These are phyloP conservation scores for Acrocyrtus sp. DNA, from an alignment of 2,888 invertebrate species.

Conservation along the genomic window DNA sequence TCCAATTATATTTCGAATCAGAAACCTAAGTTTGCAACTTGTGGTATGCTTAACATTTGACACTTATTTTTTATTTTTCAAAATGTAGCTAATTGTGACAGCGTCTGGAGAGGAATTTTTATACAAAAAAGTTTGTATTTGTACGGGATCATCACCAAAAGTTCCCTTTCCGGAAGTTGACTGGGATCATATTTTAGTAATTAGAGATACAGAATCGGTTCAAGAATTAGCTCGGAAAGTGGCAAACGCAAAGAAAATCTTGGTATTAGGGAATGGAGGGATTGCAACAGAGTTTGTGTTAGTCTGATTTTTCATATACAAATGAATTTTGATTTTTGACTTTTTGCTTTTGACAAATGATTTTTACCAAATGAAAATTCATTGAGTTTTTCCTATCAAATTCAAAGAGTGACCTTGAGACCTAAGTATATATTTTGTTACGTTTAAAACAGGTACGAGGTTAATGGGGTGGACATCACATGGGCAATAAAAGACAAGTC, in stretches of 20 bases:
- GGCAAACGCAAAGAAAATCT: slow-evolving; percentile 75
- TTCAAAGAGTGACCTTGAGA: too few relatives aligned
- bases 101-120: slow-evolving; percentile 70
- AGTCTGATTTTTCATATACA: too few relatives aligned
- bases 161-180: slow-evolving; percentile 73
- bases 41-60: slow-evolving; percentile 58
- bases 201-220: slow-evolving; percentile 95
- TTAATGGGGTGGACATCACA: slow-evolving; percentile 83
- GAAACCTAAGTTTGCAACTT: too few relatives aligned
- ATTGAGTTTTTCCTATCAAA: neutral
- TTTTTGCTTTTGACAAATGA: too few relatives aligned
- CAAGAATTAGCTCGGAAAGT: slow-evolving; percentile 79
- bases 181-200: slow-evolving; percentile 80
- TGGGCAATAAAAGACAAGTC: slow-evolving; percentile 96
- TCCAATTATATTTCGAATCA: too few relatives aligned
- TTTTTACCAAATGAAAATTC: too few relatives aligned
- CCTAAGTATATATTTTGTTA: slow-evolving; percentile 32
- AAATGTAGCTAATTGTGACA: slow-evolving; percentile 69
- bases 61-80: too few relatives aligned
- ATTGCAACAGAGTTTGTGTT: slow-evolving; percentile 96
- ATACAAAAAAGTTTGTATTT: slow-evolving; percentile 88
- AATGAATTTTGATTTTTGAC: too few relatives aligned
- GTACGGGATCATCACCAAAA: slow-evolving; percentile 90
- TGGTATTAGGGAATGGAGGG: slow-evolving; percentile 96
- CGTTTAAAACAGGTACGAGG: slow-evolving; percentile 73